Conservation (phyloP, 2,113 vertebrate species). For the Diadophis punctatus region DNA sequence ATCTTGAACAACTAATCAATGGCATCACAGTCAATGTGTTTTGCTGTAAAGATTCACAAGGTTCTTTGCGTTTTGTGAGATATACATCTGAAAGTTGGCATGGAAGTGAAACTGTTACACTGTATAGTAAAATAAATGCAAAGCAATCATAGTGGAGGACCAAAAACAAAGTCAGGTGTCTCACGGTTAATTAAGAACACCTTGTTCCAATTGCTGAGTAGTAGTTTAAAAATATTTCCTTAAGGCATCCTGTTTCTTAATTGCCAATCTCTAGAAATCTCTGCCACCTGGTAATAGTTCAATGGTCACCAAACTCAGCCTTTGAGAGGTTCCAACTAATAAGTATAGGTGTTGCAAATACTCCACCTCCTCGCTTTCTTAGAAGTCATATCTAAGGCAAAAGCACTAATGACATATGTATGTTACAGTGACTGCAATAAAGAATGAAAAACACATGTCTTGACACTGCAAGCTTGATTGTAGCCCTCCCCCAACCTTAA, state of each 20-base stretch:
- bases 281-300: background rate
- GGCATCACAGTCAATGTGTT: no score
- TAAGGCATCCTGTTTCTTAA: background rate
- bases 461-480: background rate
- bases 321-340: background rate
- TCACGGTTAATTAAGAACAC: background rate
- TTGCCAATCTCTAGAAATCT: fast-evolving
- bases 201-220: background rate
- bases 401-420: background rate
- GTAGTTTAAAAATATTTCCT: conserved; percentile 2
- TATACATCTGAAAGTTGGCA: no score
- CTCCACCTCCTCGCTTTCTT: background rate
- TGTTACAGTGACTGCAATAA: background rate
- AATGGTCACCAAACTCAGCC: background rate
- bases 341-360: background rate
- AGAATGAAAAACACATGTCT: conserved; percentile 30
- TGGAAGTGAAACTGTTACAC: no score
- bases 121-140: background rate
- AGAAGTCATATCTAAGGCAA: background rate
- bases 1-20: no score
- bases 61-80: no score
- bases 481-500: background rate
- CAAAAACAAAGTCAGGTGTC: background rate
- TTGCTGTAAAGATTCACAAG: no score
- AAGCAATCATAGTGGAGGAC: background rate